These are phyloP conservation scores for Saccopteryx bilineata DNA, from an alignment of 2,113 vertebrate species.

Conservation along the genomic window DNA sequence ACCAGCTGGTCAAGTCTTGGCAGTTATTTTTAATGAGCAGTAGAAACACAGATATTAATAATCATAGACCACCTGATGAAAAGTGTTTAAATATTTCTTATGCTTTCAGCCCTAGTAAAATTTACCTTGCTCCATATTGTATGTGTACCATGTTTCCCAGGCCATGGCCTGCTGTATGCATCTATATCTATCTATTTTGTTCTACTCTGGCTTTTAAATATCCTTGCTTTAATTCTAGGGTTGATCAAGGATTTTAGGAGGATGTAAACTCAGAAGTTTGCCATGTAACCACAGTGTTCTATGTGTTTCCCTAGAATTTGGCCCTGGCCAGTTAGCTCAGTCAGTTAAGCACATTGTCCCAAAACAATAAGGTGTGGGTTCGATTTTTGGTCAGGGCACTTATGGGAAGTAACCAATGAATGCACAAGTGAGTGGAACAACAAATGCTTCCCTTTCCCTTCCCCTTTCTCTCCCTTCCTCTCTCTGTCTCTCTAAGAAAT, in stretches of 20 bases:
- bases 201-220: neutral
- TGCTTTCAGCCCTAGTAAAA: neutral
- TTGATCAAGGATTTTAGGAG: neutral
- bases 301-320: neutral
- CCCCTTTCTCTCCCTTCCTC: too few relatives aligned
- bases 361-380: too few relatives aligned
- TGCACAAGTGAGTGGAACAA: too few relatives aligned
- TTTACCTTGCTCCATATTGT: neutral
- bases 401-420: too few relatives aligned
- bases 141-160: neutral
- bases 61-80: neutral
- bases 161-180: fast-evolving
- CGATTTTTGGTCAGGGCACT: too few relatives aligned
- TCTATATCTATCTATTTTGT: neutral
- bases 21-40: slow-evolving; percentile 13
- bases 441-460: too few relatives aligned
- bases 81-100: neutral
- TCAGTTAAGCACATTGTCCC: too few relatives aligned
- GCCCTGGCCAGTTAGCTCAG: too few relatives aligned
- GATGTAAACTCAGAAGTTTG: neutral
- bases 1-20: too few relatives aligned
- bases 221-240: neutral
- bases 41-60: neutral
- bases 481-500: too few relatives aligned
- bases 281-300: neutral